phyloP scores from a whole-genome alignment of 2,797 vertebrate species.

The Perodicticus potto region DNA sequence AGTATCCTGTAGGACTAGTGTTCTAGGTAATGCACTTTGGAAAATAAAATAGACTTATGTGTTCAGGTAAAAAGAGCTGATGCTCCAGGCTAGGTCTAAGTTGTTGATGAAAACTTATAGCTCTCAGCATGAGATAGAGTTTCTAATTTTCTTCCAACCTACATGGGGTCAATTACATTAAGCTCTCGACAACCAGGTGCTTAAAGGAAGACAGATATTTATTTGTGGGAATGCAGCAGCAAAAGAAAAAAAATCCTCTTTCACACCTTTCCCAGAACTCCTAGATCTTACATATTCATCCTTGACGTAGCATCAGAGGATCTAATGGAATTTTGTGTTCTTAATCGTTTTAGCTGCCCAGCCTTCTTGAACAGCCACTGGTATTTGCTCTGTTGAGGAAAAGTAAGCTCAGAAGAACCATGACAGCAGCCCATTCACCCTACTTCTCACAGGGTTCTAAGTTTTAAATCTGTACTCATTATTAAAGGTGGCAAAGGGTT shows the following conservation, averaged over 20 bases:
- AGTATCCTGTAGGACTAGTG: not conserved
- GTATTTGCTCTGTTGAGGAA: not conserved
- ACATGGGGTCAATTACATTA: conserved; percentile 67
- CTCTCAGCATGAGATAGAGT: conserved; percentile 18
- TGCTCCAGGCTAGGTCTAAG: not conserved
- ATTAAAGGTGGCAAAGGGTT: not conserved
- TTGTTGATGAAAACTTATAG: conserved; percentile 57
- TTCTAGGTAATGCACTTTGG: conserved; percentile 30
- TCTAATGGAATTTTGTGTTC: not conserved
- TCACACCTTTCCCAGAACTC: not conserved
- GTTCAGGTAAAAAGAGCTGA: conserved; percentile 47
- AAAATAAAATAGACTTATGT: conserved; percentile 46
- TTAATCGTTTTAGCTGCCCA: not conserved
- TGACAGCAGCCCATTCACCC: not conserved
- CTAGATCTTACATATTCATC: not conserved
- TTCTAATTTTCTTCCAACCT: conserved; percentile 75
- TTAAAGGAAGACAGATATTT: conserved; percentile 60
- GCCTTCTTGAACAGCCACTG: not conserved
- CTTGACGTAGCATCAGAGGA: conserved; percentile 25
- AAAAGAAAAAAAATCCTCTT: conserved; percentile 31
- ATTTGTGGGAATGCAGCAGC: not conserved
- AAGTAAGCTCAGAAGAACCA: not conserved
- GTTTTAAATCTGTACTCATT: conserved; percentile 1
- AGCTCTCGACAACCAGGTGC: conserved; percentile 33
- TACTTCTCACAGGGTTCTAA: not conserved